Evolutionary conservation across 2,113 vertebrate genomes (phyloP).

Genomic region (Tiliqua scincoides): DNA sequence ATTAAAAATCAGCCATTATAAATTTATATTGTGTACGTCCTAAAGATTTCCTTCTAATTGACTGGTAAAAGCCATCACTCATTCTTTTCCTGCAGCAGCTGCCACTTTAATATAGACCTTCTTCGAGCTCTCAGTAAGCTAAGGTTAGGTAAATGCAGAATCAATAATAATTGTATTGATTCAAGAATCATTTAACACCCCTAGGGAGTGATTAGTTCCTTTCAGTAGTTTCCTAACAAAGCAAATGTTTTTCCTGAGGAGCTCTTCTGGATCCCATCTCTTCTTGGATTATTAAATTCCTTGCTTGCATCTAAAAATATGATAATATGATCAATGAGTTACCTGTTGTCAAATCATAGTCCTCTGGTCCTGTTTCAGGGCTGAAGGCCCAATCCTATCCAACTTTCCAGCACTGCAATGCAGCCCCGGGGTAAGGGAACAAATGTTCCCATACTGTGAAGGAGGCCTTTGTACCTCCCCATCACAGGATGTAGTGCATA

Average conservation of each 20-base stretch:
- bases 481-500: too few relatives aligned
- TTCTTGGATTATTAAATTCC: not conserved
- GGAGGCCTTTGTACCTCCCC: too few relatives aligned
- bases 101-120: not conserved
- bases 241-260: not conserved
- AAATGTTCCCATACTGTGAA: too few relatives aligned
- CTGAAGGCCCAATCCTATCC: too few relatives aligned
- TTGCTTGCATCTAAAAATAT: not conserved
- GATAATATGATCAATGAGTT: not conserved
- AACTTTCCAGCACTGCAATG: too few relatives aligned
- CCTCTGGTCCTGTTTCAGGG: not conserved
- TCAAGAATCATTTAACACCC: not conserved
- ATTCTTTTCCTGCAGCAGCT: not conserved
- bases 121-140: not conserved
- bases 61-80: too few relatives aligned
- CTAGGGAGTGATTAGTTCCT: not conserved
- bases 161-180: slow-evolving; percentile 1
- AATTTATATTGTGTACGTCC: too few relatives aligned
- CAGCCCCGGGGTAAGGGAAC: too few relatives aligned
- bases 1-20: too few relatives aligned
- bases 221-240: not conserved
- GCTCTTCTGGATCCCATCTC: not conserved
- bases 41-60: too few relatives aligned
- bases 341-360: not conserved
- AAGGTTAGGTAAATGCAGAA: not conserved